Percentiles rank a stretch among this genome's conserved stretches.
phyloP scores from a whole-genome alignment of 2,797 vertebrate genomes.

The Propithecus deckenii region DNA sequence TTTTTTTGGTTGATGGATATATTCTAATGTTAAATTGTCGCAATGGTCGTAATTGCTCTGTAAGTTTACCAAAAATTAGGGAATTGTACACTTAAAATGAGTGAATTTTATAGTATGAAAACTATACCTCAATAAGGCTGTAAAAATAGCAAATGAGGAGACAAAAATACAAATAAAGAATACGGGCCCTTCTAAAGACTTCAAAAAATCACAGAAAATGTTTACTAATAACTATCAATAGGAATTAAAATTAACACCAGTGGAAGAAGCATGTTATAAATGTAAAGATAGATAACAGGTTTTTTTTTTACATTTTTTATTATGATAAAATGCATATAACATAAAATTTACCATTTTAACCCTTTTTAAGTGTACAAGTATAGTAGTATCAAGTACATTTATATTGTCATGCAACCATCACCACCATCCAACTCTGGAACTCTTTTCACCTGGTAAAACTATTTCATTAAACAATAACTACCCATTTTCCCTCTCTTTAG shows the following conservation, averaged over 20 bases:
- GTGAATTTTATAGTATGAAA: background rate
- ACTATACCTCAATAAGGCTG: background rate
- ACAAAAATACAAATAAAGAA: background rate
- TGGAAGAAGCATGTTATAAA: background rate
- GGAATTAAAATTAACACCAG: background rate
- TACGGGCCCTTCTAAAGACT: background rate
- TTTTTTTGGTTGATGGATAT: background rate
- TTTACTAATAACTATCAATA: background rate
- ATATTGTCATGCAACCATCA: background rate
- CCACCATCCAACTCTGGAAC: background rate
- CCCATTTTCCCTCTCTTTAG: background rate
- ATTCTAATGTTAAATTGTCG: background rate
- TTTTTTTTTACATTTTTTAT: background rate
- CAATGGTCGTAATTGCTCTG: background rate
- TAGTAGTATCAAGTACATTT: background rate
- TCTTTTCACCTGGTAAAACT: background rate
- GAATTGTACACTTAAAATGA: background rate
- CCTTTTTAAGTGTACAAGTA: background rate
- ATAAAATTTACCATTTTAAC: background rate
- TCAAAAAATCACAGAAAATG: background rate
- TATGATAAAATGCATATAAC: background rate
- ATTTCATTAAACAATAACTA: background rate
- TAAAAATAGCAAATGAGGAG: background rate
- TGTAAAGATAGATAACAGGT: background rate
- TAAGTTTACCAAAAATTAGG: background rate